Evolutionary conservation across 2,113 vertebrate species (phyloP).

Genomic region (Xenopus laevis): DNA sequence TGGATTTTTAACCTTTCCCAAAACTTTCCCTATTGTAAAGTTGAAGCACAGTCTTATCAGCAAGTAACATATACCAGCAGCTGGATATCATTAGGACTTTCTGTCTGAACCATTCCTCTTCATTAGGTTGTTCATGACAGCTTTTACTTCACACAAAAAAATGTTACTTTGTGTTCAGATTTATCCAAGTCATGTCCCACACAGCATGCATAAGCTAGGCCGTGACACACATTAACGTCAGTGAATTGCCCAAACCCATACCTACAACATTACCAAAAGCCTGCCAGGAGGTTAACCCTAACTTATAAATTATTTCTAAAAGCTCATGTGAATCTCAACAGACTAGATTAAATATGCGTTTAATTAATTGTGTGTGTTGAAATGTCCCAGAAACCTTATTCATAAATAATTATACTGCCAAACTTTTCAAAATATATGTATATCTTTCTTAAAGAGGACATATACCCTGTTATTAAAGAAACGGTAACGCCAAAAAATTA

Average conservation of each 20-base stretch:
- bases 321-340: too few relatives aligned
- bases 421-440: too few relatives aligned
- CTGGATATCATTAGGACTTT: conserved; percentile 86
- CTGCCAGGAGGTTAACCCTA: background rate
- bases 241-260: conserved; percentile 3
- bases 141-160: conserved; percentile 78
- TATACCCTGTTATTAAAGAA: too few relatives aligned
- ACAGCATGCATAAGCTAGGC: conserved; percentile 64
- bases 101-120: conserved; percentile 89
- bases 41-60: conserved; percentile 74
- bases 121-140: conserved; percentile 81
- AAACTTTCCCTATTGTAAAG: conserved; percentile 70
- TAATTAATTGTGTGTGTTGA: too few relatives aligned
- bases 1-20: conserved; percentile 67
- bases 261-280: background rate
- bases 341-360: too few relatives aligned
- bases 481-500: too few relatives aligned
- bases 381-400: too few relatives aligned
- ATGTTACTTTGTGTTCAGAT: conserved; percentile 86
- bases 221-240: conserved; percentile 37
- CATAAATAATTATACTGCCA: too few relatives aligned
- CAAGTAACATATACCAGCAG: conserved; percentile 74
- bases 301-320: background rate
- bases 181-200: conserved; percentile 82
- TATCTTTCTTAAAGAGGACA: too few relatives aligned